These are phyloP conservation scores for Therioaphis trifolii DNA, from an alignment of 2,888 invertebrate genomes.

Conservation along the genomic window DNA sequence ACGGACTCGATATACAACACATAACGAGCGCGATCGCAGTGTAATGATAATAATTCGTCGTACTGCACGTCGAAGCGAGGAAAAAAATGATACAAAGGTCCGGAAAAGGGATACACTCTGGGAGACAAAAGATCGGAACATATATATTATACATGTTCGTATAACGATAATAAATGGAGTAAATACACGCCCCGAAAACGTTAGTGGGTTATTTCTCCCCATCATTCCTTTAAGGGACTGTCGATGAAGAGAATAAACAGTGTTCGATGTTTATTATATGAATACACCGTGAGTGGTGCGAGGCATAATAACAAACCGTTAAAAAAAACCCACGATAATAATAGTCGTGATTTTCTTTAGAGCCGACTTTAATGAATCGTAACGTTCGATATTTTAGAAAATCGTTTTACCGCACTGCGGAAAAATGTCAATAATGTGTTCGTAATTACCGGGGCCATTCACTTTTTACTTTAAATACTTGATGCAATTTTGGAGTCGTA, in stretches of 20 bases:
- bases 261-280: too few species aligned
- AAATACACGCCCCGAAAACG: constrained; percentile 20
- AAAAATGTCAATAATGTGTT: constrained; percentile 1
- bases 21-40: too few species aligned
- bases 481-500: neutral
- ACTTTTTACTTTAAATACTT: neutral
- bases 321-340: neutral
- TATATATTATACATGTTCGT: too few species aligned
- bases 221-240: neutral
- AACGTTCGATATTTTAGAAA: neutral
- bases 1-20: too few species aligned
- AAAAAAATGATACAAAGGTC: constrained; percentile 9
- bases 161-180: constrained; percentile 26
- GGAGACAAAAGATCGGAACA: neutral
- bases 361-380: neutral
- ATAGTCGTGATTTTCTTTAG: neutral
- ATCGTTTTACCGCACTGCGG: neutral
- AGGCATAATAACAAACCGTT: neutral
- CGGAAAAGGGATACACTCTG: constrained; percentile 7
- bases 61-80: neutral
- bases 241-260: too few species aligned
- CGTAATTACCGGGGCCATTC: neutral
- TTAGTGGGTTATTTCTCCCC: neutral
- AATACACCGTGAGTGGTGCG: neutral
- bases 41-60: neutral